Evolutionary conservation across 92 coral and sea anemone genomes (phyloP).

Genomic region (Hydrozoanthus gracilis): DNA sequence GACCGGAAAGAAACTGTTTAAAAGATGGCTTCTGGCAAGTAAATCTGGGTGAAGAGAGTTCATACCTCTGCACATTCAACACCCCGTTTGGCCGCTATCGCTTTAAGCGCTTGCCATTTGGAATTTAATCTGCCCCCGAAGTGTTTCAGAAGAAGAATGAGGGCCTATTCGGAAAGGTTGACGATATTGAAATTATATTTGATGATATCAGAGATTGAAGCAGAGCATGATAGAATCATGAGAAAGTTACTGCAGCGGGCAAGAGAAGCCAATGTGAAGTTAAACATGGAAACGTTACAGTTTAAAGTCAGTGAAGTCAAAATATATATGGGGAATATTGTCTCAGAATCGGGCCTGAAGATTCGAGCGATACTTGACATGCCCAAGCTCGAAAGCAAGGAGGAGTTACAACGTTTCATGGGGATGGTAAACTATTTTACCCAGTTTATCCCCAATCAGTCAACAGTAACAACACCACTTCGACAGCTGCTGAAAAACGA

Average conservation of each 20-base stretch:
- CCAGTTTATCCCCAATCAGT: not conserved
- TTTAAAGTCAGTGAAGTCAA: not conserved
- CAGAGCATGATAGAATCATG: slow-evolving; percentile 34
- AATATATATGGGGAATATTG: not conserved
- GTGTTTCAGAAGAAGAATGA: slow-evolving; percentile 21
- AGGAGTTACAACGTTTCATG: not conserved
- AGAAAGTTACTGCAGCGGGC: slow-evolving; percentile 26
- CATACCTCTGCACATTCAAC: slow-evolving; percentile 40
- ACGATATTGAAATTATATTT: not conserved
- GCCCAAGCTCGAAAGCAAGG: not conserved
- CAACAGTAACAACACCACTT: not conserved
- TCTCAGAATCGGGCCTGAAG: not conserved
- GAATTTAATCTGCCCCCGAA: slow-evolving; percentile 34
- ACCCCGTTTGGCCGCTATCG: slow-evolving; percentile 55
- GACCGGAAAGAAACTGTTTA: slow-evolving; percentile 50
- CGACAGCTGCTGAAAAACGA: slow-evolving; percentile 35
- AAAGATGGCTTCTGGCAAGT: slow-evolving; percentile 41
- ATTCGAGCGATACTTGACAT: not conserved
- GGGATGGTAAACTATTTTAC: not conserved
- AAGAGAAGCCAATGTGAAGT: slow-evolving; percentile 39
- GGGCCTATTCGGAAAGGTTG: too few species aligned
- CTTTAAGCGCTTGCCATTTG: slow-evolving; percentile 48
- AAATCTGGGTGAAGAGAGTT: slow-evolving; percentile 43
- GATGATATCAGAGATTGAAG: not conserved
- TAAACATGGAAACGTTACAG: slow-evolving; percentile 27